Evolutionary conservation across 92 coral and sea anemone genomes (phyloP).

Genomic region (Heteractis magnifica): DNA sequence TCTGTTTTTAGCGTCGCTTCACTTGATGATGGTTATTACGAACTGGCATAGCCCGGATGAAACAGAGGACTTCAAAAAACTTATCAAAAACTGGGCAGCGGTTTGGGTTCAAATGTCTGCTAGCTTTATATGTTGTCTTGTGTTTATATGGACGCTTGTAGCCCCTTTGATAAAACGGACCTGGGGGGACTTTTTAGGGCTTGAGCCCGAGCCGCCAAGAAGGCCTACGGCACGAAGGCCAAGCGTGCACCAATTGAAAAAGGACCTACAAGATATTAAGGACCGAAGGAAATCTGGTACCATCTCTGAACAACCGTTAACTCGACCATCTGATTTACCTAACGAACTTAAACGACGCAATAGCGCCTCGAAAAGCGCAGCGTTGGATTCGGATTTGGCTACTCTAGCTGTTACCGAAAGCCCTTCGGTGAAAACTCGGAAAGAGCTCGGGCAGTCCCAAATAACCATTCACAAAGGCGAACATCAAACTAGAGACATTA

Average conservation of each 20-base stretch:
- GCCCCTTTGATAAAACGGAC: conserved; percentile 82
- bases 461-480: conserved; percentile 39
- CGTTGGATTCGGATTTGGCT: conserved; percentile 5
- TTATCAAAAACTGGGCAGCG: conserved; percentile 97
- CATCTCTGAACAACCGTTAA: neutral
- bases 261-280: conserved; percentile 49
- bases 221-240: conserved; percentile 74
- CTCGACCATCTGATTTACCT: neutral
- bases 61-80: conserved; percentile 83
- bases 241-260: conserved; percentile 61
- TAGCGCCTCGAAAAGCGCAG: neutral
- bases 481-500: conserved; percentile 33
- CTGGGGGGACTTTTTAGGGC: conserved; percentile 93
- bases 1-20: conserved; percentile 84
- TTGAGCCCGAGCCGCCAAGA: conserved; percentile 66
- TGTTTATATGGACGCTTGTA: conserved; percentile 94
- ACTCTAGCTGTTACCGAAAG: conserved; percentile 12
- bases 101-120: conserved; percentile 99
- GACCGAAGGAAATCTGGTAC: conserved; percentile 32
- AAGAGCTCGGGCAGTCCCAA: conserved; percentile 22
- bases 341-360: conserved; percentile 16
- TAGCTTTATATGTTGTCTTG: conserved; percentile 85
- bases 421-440: conserved; percentile 12
- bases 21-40: conserved; percentile 96
- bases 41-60: conserved; percentile 99